Percentiles rank a stretch among this genome's conserved stretches.
These are phyloP conservation scores for Spisula solida DNA, from an alignment of 2,888 invertebrate species.

Conservation along the genomic window DNA sequence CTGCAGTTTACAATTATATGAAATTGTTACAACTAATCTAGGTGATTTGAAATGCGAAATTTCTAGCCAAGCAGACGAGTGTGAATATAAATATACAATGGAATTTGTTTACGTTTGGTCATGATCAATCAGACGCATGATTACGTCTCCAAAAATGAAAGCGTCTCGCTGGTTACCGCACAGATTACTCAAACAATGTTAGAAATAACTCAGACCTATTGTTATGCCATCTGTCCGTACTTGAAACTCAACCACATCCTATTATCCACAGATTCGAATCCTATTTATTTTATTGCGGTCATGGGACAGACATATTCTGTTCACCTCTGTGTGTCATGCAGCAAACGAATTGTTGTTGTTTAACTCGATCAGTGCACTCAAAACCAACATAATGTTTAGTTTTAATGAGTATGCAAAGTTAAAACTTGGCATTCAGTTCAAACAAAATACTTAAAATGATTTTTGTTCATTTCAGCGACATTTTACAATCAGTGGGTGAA, in stretches of 20 bases:
- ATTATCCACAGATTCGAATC: not conserved
- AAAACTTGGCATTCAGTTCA: too few species aligned
- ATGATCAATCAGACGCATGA: not conserved
- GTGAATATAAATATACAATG: not conserved
- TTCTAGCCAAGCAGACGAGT: not conserved
- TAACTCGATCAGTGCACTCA: too few species aligned
- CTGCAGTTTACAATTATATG: not conserved
- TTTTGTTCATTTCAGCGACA: too few species aligned
- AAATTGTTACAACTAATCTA: not conserved
- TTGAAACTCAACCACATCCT: not conserved
- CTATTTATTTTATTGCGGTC: not conserved
- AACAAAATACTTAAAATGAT: too few species aligned
- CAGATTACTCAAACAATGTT: not conserved
- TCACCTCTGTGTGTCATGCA: too few species aligned
- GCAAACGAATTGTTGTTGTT: too few species aligned
- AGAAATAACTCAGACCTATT: not conserved
- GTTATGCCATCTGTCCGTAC: not conserved
- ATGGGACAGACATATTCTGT: too few species aligned
- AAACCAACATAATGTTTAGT: too few species aligned
- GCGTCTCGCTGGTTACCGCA: not conserved
- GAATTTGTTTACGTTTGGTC: not conserved
- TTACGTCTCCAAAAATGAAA: not conserved
- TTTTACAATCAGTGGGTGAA: too few species aligned
- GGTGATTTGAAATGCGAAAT: not conserved
- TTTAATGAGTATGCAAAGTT: too few species aligned